Evolutionary conservation across 2,797 vertebrate genomes (phyloP), one percentile per base, ranked within the genome.

Genomic region (Synanceia verrucosa): DNA sequence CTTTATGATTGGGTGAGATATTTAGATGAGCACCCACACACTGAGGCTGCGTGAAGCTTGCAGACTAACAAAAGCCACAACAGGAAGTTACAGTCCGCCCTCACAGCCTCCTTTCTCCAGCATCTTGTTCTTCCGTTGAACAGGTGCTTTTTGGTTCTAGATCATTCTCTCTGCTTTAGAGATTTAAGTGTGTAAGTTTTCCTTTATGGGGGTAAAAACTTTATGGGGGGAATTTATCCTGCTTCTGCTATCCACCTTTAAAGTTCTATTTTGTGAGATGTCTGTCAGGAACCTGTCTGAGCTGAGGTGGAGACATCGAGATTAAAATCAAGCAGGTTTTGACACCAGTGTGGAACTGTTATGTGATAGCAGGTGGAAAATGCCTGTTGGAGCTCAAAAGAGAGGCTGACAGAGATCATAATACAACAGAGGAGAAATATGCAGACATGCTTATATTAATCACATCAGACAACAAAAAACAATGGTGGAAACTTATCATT

Each of bases 61-160:
- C 88, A 89, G 78, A 79, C 73, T 73, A 66, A 82, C 75, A 87
- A 68, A 87, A 91, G 84, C 88, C 90, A 89, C 93, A 94, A 94
- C 92, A 94, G 93, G 94, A 94, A 95, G 89, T 71, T 65, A 55
- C 73, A 78, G 73, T 21, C 91, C 88, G 91, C 88, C 90, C 86
- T 91, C 90, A 87, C 66, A 86, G 79, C 67, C 81, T 84, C 57
- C 51, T 77, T 79, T 83, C 78, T 82, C 85, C 88, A 70, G 37
- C 73, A 14, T 73, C 64, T 70, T 14, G 43, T 60, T 82, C 61
- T 86, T 86, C 81, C 31, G 90, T 89, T 88, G 47, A 88, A 52
- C 92, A 93, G 93, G 94, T 94, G 93, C 86, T 88, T 76, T 67
- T 78, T 36, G 51, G 34, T 86, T 89, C 78, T 75, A 73, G 73